Conservation (phyloP, 1,140 invertebrate genomes). For the Oppia nitens region DNA sequence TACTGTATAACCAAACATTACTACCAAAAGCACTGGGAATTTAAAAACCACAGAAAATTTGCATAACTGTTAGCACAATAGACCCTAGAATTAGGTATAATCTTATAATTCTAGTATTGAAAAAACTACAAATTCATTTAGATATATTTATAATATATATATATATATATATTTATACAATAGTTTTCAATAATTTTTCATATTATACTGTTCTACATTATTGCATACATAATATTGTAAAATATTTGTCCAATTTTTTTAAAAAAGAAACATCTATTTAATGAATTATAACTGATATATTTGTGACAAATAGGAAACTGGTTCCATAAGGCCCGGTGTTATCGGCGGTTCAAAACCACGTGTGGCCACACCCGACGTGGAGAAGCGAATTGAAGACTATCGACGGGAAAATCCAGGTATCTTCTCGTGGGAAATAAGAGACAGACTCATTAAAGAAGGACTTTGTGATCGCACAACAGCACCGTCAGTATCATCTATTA, state of each 20-base stretch:
- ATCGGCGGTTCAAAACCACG: conserved; percentile 72
- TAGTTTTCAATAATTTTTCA: not conserved
- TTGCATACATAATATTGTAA: not conserved
- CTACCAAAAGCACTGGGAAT: not conserved
- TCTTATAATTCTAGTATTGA: not conserved
- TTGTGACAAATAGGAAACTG: conserved; percentile 44
- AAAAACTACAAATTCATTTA: not conserved
- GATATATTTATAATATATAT: not conserved
- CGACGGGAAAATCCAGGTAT: conserved; percentile 83
- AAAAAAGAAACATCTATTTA: too few species aligned
- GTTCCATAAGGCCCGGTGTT: conserved; percentile 71
- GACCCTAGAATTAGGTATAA: not conserved
- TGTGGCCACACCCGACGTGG: conserved; percentile 69
- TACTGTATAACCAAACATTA: not conserved
- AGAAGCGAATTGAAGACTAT: conserved; percentile 73
- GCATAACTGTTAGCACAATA: not conserved
- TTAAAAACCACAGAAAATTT: not conserved
- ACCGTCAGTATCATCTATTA: conserved; percentile 72
- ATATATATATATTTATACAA: not conserved
- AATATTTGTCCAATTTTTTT: not conserved
- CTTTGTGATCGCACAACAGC: conserved; percentile 60
- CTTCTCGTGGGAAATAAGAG: conserved; percentile 90
- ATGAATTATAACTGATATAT: conserved; percentile 1
- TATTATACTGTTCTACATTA: not conserved
- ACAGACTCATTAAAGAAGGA: conserved; percentile 52